Conservation (phyloP, 2,797 vertebrate species). For the Aythya fuligula region DNA sequence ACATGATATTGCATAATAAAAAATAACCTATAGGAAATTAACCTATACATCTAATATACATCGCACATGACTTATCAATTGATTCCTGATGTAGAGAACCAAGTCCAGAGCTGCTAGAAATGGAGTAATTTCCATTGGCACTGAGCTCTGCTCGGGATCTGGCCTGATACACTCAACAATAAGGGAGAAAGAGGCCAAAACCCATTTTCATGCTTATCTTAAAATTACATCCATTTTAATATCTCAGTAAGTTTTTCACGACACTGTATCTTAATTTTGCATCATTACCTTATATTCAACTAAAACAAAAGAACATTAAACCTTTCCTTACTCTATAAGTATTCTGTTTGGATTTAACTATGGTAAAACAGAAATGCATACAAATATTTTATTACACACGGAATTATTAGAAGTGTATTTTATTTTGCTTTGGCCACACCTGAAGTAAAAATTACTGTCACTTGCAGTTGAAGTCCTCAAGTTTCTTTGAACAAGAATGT, state of each 20-base stretch:
- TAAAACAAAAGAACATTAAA: background rate
- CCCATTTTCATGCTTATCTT: background rate
- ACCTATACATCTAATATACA: background rate
- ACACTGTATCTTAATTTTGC: background rate
- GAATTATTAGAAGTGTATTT: background rate
- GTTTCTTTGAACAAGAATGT: rapidly evolving
- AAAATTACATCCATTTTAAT: background rate
- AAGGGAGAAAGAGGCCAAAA: background rate
- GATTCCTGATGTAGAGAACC: background rate
- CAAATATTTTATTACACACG: background rate
- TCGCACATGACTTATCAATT: background rate
- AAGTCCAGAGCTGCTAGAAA: background rate
- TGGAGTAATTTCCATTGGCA: rapidly evolving
- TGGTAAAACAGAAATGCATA: background rate
- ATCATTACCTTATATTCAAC: background rate
- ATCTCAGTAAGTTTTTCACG: background rate
- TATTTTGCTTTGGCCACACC: background rate
- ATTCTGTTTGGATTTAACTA: background rate
- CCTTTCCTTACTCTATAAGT: background rate
- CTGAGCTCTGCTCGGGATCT: background rate
- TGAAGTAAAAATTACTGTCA: background rate
- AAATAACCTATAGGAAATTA: background rate
- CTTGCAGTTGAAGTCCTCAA: background rate
- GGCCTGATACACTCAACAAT: background rate
- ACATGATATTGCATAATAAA: background rate